These are phyloP conservation scores for Cavia aperea DNA, from an alignment of 2,113 vertebrate species.

Conservation along the genomic window DNA sequence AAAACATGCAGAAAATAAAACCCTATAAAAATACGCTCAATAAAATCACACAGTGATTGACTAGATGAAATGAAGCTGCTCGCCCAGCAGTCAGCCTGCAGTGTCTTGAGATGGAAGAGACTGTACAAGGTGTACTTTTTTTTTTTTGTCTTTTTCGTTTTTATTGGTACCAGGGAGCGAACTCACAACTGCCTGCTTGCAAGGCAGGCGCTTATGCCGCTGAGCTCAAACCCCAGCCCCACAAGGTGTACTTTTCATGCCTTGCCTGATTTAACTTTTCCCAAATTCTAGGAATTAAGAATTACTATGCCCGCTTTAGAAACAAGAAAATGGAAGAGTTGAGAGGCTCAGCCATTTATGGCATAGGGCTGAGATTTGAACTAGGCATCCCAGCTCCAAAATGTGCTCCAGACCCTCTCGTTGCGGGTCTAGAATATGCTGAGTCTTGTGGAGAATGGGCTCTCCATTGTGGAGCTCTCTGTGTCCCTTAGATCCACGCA, in stretches of 20 bases:
- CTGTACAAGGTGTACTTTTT: not conserved
- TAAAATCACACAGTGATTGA: not conserved
- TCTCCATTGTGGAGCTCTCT: not conserved
- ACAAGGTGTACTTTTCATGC: not conserved
- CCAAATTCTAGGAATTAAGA: not conserved
- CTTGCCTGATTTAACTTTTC: not conserved
- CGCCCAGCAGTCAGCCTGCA: not conserved
- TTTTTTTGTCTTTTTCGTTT: too few relatives aligned
- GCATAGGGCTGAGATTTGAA: not conserved
- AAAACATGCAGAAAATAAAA: not conserved
- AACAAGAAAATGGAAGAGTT: not conserved
- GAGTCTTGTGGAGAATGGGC: not conserved
- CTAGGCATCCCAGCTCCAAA: not conserved
- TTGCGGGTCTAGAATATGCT: not conserved
- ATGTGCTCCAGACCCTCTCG: not conserved
- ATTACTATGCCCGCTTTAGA: not conserved
- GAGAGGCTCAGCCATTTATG: not conserved
- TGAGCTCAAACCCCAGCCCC: too few relatives aligned
- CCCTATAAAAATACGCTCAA: not conserved
- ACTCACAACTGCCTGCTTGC: too few relatives aligned
- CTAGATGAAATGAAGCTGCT: not conserved
- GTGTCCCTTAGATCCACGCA: accelerated
- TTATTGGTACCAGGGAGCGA: too few relatives aligned
- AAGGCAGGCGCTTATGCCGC: too few relatives aligned
- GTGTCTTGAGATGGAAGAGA: not conserved